phyloP scores from a whole-genome alignment of 1,140 invertebrate genomes.

The Anastatus disparis region DNA sequence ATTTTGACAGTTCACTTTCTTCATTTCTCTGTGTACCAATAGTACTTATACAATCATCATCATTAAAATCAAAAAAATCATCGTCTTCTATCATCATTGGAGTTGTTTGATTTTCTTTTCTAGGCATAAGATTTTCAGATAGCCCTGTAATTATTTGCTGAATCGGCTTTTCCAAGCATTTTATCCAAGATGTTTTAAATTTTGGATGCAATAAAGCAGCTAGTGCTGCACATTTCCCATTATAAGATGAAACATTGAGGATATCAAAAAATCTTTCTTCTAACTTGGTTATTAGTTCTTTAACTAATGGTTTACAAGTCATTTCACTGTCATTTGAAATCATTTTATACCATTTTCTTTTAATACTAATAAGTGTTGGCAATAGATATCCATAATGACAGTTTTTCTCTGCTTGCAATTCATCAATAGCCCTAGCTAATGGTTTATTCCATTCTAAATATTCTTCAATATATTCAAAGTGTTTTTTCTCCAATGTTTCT shows the following conservation, averaged over 20 bases:
- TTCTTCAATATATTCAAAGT: slow-evolving; percentile 33
- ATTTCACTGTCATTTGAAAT: not conserved
- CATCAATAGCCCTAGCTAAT: slow-evolving; percentile 27
- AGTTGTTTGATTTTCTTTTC: no score
- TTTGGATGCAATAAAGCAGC: slow-evolving; percentile 4
- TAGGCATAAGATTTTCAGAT: no score
- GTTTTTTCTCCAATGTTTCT: not conserved
- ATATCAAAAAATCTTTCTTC: slow-evolving; percentile 27
- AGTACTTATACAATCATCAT: no score
- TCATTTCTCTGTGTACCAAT: no score
- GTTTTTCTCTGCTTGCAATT: slow-evolving; percentile 34
- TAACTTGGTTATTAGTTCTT: not conserved
- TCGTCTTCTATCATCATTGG: no score
- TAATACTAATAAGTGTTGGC: slow-evolving; percentile 28
- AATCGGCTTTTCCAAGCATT: no score
- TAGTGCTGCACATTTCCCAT: slow-evolving; percentile 32
- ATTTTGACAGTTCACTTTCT: no score
- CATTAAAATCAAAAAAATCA: no score
- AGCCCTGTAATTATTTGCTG: no score
- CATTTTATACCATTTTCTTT: slow-evolving; percentile 2
- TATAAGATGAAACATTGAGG: slow-evolving; percentile 26
- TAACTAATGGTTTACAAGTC: not conserved
- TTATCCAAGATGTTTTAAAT: not conserved
- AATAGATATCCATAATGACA: slow-evolving; percentile 37
- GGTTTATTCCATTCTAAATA: slow-evolving; percentile 32